Evolutionary conservation across 1,140 invertebrate genomes (phyloP).

Genomic region (Cyphomyrmex costatus): DNA sequence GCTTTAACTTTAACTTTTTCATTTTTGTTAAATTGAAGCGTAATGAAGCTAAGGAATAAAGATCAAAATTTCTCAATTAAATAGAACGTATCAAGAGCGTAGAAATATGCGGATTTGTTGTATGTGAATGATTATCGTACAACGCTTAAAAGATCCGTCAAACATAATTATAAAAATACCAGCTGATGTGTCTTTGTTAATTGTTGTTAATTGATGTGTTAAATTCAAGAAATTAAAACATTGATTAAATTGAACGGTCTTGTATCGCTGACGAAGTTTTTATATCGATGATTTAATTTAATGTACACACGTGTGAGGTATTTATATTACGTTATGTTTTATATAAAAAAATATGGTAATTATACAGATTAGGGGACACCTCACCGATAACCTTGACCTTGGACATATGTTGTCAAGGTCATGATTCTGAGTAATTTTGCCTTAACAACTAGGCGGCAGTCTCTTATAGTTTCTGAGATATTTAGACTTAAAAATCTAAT

Average conservation of each 20-base stretch:
- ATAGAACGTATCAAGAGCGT: background rate
- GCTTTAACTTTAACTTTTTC: background rate
- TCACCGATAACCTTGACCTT: too few species aligned
- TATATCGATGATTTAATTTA: background rate
- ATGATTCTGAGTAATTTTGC: too few species aligned
- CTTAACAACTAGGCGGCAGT: too few species aligned
- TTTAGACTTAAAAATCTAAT: too few species aligned
- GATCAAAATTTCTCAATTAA: background rate
- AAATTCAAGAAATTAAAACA: background rate
- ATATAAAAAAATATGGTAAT: too few species aligned
- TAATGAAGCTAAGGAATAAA: background rate
- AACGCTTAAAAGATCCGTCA: conserved; percentile 1
- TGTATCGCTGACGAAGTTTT: background rate
- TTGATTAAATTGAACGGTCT: conserved; percentile 16
- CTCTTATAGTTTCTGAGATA: too few species aligned
- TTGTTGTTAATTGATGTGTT: background rate
- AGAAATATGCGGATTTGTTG: background rate
- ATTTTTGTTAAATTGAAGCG: background rate
- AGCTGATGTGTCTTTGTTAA: background rate
- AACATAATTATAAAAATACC: background rate
- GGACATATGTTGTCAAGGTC: too few species aligned
- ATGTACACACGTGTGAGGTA: background rate
- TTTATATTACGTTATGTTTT: background rate
- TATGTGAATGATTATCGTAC: background rate
- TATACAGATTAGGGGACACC: too few species aligned